Percentiles rank a stretch among this genome's conserved stretches.
These are phyloP conservation scores for Lagopus muta DNA, from an alignment of 2,113 vertebrate genomes.

Conservation along the genomic window DNA sequence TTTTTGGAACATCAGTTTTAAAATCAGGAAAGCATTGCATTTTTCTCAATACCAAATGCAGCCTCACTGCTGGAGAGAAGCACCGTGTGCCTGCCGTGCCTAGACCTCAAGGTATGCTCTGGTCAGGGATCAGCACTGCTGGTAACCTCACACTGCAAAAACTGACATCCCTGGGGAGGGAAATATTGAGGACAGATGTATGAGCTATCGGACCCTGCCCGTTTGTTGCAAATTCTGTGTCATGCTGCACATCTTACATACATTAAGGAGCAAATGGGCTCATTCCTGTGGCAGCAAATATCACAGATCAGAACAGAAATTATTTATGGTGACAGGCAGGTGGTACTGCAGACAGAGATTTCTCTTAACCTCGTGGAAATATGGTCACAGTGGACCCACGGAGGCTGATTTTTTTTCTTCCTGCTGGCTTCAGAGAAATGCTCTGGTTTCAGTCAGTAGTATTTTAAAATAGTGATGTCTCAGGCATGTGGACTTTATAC, in stretches of 20 bases:
- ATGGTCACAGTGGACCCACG: neutral
- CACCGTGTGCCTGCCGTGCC: neutral
- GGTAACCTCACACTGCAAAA: constrained; percentile 33
- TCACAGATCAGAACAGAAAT: constrained; percentile 56
- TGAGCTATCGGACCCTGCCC: rapidly evolving
- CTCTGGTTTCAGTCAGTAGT: neutral
- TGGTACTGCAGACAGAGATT: constrained; percentile 36
- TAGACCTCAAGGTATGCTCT: neutral
- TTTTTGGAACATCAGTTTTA: neutral
- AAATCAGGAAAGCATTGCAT: neutral
- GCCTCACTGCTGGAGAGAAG: neutral
- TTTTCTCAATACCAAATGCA: neutral
- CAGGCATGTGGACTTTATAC: neutral
- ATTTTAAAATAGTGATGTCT: neutral
- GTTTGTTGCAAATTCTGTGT: neutral
- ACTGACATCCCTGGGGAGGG: neutral
- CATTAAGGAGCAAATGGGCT: constrained; percentile 55
- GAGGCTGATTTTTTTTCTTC: neutral
- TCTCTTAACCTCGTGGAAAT: constrained; percentile 34
- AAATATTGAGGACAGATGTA: constrained; percentile 64
- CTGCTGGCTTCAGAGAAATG: neutral
- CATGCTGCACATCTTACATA: constrained; percentile 46
- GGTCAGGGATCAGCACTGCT: constrained; percentile 18
- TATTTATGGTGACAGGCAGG: constrained; percentile 54
- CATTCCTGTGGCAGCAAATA: constrained; percentile 43